Evolutionary conservation across 64 coral and sea anemone genomes (phyloP).

Genomic region (Hydrozoanthus tunicans): DNA sequence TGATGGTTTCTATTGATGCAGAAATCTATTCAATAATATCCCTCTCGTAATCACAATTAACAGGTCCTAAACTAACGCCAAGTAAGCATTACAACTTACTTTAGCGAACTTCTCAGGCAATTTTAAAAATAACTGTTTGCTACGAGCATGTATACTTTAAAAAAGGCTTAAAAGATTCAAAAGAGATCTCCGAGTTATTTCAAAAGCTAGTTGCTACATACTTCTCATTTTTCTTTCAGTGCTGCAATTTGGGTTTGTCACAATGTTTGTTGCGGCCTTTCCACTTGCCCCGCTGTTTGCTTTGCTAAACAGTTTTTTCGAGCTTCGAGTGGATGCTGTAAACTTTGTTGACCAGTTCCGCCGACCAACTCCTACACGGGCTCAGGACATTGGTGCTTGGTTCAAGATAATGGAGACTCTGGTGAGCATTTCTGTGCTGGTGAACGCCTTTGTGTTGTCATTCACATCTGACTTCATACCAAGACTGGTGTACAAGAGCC

Average conservation of each 20-base stretch:
- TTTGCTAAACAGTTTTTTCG: constrained; percentile 71
- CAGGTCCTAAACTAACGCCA: too few relatives aligned
- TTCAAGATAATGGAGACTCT: constrained; percentile 64
- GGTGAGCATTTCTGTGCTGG: constrained; percentile 74
- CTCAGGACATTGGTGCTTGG: constrained; percentile 53
- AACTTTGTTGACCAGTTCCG: constrained; percentile 93
- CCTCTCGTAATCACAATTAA: too few relatives aligned
- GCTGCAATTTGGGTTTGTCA: constrained; percentile 47
- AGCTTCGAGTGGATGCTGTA: constrained; percentile 85
- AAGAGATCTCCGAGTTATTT: too few relatives aligned
- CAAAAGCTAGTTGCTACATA: too few relatives aligned
- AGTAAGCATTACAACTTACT: too few relatives aligned
- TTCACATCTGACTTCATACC: constrained; percentile 91
- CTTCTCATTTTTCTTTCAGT: neutral
- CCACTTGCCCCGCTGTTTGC: constrained; percentile 73
- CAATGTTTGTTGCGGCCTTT: constrained; percentile 40
- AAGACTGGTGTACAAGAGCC: constrained; percentile 15
- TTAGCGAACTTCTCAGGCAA: too few relatives aligned
- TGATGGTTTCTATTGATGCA: too few relatives aligned
- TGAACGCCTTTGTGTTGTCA: constrained; percentile 72
- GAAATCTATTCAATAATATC: too few relatives aligned
- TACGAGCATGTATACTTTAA: neutral
- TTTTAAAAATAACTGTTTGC: too few relatives aligned
- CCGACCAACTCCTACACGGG: constrained; percentile 53
- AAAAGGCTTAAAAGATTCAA: too few relatives aligned